Evolutionary conservation across 2,113 vertebrate genomes (phyloP).

Genomic region (Pituophis catenifer): DNA sequence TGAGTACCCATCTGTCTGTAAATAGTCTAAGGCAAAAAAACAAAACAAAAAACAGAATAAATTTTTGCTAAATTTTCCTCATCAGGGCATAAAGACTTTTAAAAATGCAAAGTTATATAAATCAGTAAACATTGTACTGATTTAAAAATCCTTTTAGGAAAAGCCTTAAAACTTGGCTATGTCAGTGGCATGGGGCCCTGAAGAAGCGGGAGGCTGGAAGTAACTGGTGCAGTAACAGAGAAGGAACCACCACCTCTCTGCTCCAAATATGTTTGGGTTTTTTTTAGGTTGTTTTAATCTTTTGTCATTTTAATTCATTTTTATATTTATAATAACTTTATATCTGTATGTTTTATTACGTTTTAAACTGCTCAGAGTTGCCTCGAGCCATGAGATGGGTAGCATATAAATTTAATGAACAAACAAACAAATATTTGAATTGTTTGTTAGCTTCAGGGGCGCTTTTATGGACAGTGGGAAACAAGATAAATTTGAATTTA

Average conservation of each 20-base stretch:
- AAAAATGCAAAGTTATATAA: neutral
- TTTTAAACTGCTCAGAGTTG: neutral
- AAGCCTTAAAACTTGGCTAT: too few relatives aligned
- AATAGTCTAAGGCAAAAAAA: neutral
- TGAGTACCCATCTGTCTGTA: neutral
- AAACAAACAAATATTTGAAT: neutral
- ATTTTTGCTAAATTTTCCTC: neutral
- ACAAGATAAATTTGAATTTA: neutral
- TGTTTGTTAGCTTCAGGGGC: neutral
- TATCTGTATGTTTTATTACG: neutral
- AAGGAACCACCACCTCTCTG: neutral
- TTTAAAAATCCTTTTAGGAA: too few relatives aligned
- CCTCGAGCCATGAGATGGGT: neutral
- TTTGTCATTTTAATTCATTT: neutral
- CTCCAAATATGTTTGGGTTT: neutral
- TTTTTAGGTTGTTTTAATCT: neutral
- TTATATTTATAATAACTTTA: neutral
- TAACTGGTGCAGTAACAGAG: neutral
- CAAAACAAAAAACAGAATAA: neutral
- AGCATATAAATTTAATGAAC: neutral
- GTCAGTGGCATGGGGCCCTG: neutral
- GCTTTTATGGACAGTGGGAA: neutral
- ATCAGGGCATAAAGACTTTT: neutral
- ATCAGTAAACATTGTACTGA: neutral
- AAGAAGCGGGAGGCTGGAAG: neutral